Evolutionary conservation across 2,888 invertebrate genomes (phyloP).

Genomic region (Charanyca ferruginea): DNA sequence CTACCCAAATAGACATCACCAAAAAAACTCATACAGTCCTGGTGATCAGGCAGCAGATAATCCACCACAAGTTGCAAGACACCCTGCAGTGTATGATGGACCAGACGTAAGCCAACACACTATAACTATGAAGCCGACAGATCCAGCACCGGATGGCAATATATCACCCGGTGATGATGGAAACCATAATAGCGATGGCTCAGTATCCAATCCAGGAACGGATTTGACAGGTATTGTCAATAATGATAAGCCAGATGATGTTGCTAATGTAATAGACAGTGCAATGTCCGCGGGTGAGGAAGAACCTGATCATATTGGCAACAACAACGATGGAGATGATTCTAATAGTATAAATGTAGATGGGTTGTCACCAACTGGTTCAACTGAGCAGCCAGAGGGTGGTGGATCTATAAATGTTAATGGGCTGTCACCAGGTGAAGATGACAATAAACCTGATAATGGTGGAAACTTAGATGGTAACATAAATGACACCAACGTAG

Average conservation of each 20-base stretch:
- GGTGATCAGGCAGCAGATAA: not conserved
- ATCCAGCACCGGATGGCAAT: not conserved
- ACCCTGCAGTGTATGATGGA: not conserved
- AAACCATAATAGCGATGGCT: not conserved
- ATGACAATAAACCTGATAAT: not conserved
- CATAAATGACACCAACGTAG: not conserved
- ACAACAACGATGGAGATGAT: not conserved
- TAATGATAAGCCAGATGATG: constrained; percentile 24
- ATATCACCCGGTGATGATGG: not conserved
- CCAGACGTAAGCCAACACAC: too few relatives aligned
- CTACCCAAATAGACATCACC: constrained; percentile 25
- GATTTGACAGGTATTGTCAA: not conserved
- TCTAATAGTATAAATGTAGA: not conserved
- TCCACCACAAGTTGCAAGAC: not conserved
- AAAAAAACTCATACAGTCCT: not conserved
- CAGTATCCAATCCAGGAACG: not conserved
- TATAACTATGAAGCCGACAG: too few relatives aligned
- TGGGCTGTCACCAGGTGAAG: not conserved
- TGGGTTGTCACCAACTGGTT: not conserved
- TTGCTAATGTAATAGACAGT: constrained; percentile 1
- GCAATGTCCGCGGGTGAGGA: not conserved
- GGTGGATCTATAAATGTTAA: not conserved
- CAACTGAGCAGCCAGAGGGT: not conserved
- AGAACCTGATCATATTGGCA: constrained; percentile 2
- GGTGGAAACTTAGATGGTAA: not conserved